Evolutionary conservation across 2,113 vertebrate genomes (phyloP).

Genomic region (Charadrius vociferus): DNA sequence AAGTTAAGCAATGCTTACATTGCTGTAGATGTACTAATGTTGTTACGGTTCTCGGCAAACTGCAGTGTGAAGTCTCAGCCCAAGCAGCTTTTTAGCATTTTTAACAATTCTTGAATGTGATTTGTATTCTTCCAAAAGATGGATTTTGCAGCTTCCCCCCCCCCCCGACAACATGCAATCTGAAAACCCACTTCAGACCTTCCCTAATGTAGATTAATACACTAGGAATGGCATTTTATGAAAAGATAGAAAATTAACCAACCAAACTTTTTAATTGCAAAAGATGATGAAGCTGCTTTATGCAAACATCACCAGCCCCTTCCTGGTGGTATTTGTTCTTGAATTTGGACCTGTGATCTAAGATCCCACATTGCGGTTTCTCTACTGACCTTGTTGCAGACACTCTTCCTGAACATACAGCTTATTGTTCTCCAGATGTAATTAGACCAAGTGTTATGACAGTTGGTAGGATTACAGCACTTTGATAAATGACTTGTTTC

Average conservation of each 20-base stretch:
- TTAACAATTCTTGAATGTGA: neutral
- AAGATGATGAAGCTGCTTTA: too few relatives aligned
- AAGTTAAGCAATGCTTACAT: neutral
- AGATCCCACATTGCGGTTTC: neutral
- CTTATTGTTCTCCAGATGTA: constrained; percentile 70
- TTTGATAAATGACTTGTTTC: constrained; percentile 76
- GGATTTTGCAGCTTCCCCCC: neutral
- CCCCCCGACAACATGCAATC: fast-evolving
- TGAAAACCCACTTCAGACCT: neutral
- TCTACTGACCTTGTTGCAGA: constrained; percentile 10
- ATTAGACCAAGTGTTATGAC: constrained; percentile 76
- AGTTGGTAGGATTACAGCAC: constrained; percentile 55
- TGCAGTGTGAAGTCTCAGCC: neutral
- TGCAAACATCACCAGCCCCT: neutral
- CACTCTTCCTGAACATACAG: constrained; percentile 39
- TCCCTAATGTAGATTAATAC: neutral
- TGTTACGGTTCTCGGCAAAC: neutral
- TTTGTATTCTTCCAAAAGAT: neutral
- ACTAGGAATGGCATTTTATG: neutral
- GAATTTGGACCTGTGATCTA: constrained; percentile 9
- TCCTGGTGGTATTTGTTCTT: constrained; percentile 19
- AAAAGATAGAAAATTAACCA: neutral
- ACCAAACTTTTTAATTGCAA: neutral
- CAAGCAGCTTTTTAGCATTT: neutral
- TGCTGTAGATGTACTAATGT: neutral